Evolutionary conservation across 2,888 invertebrate genomes (phyloP).

Genomic region (Parapristionchus giblindavisi): DNA sequence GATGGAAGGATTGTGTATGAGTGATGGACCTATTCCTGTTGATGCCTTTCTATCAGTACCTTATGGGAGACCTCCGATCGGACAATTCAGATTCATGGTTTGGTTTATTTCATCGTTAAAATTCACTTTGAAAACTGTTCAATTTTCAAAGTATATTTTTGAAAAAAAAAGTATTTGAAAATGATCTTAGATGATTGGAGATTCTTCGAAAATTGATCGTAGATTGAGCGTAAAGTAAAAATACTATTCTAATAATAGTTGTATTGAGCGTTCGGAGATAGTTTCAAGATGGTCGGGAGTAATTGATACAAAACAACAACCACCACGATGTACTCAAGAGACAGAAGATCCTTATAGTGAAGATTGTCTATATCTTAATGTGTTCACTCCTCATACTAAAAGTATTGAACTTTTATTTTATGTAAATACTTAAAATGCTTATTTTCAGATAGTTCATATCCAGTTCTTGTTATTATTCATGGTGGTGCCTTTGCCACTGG

Average conservation of each 20-base stretch:
- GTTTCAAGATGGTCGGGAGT: slow-evolving; percentile 13
- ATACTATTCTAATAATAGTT: not conserved
- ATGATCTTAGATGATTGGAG: too few relatives aligned
- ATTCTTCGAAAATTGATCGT: too few relatives aligned
- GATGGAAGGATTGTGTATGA: slow-evolving; percentile 25
- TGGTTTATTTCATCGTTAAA: too few relatives aligned
- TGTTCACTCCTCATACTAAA: slow-evolving; percentile 9
- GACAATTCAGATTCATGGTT: too few relatives aligned
- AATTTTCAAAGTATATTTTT: too few relatives aligned
- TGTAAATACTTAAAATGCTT: too few relatives aligned
- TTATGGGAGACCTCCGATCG: not conserved
- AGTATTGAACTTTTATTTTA: not conserved
- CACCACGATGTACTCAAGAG: slow-evolving; percentile 5
- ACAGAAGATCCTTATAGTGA: not conserved
- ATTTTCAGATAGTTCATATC: too few relatives aligned
- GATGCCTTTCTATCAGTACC: slow-evolving; percentile 16
- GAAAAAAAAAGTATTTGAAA: too few relatives aligned
- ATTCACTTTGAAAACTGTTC: too few relatives aligned
- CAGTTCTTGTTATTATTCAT: not conserved
- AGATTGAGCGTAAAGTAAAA: too few relatives aligned
- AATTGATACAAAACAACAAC: not conserved
- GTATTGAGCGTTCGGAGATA: not conserved
- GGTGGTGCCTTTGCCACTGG: slow-evolving; percentile 2
- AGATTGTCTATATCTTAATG: slow-evolving; percentile 30
- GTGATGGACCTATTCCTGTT: not conserved